Conservation (phyloP, 2,113 vertebrate genomes). For the Coptodon rendalli region DNA sequence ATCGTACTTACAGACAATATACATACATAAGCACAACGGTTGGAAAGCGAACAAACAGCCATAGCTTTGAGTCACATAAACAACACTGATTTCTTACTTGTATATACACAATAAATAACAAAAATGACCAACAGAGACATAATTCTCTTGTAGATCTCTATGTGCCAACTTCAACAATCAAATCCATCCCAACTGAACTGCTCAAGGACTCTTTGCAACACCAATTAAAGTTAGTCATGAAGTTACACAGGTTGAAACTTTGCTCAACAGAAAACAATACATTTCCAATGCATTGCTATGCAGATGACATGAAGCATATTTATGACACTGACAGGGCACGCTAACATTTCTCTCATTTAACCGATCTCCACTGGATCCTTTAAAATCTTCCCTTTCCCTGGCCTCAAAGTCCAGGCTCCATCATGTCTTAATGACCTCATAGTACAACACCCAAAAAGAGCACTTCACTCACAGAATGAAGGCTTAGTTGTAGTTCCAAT, state of each 20-base stretch:
- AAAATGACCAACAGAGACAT: background rate
- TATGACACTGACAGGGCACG: background rate
- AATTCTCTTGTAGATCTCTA: background rate
- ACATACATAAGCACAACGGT: background rate
- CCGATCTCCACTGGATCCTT: background rate
- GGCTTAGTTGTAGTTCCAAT: background rate
- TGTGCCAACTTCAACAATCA: background rate
- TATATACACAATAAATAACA: background rate
- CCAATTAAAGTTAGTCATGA: background rate
- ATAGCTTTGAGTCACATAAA: background rate
- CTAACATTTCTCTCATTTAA: background rate
- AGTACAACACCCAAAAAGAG: background rate
- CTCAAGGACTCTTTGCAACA: background rate
- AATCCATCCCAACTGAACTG: background rate
- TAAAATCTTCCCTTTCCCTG: background rate
- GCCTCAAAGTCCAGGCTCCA: too few species aligned
- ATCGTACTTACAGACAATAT: conserved; percentile 29
- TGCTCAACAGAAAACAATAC: background rate
- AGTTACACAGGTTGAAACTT: background rate
- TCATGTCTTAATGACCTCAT: background rate
- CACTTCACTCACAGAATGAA: background rate
- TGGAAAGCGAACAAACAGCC: background rate
- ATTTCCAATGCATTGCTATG: background rate
- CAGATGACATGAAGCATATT: background rate
- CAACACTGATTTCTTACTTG: background rate